Percentiles rank a stretch among this genome's conserved stretches.
phyloP scores from a whole-genome alignment of 1,140 invertebrate genomes.

The Bombus sylvicola region DNA sequence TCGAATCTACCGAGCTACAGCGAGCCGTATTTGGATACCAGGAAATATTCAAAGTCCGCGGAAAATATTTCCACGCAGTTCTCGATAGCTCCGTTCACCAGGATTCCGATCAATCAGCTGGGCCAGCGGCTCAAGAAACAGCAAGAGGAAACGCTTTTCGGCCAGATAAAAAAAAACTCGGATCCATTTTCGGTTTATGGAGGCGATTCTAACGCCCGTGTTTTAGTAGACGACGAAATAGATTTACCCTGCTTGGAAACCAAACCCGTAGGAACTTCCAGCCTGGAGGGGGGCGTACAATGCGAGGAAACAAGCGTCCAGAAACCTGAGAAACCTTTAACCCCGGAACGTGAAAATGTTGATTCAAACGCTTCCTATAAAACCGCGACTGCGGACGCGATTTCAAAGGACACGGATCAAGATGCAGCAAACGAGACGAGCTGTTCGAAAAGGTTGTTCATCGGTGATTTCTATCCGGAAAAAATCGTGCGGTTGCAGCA shows the following conservation, averaged over 20 bases:
- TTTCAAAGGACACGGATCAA: background rate
- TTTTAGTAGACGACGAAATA: slow-evolving; percentile 76
- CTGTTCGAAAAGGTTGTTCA: slow-evolving; percentile 43
- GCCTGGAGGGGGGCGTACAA: slow-evolving; percentile 44
- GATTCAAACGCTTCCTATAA: background rate
- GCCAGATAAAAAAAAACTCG: slow-evolving; percentile 83
- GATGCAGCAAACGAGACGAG: background rate
- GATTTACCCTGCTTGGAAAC: slow-evolving; percentile 80
- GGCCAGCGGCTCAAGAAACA: slow-evolving; percentile 14
- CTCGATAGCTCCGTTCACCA: slow-evolving; percentile 21
- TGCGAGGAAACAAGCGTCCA: slow-evolving; percentile 21
- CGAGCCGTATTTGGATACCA: background rate
- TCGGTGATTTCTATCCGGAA: slow-evolving; percentile 63
- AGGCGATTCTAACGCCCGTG: slow-evolving; percentile 67
- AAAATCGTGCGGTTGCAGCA: slow-evolving; percentile 16
- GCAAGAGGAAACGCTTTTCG: slow-evolving; percentile 65
- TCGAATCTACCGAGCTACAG: slow-evolving; percentile 50
- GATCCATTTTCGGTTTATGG: slow-evolving; percentile 80
- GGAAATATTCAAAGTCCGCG: slow-evolving; percentile 63
- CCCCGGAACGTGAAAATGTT: background rate
- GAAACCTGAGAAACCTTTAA: background rate
- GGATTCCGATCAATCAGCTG: slow-evolving; percentile 13
- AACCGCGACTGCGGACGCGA: too few relatives aligned
- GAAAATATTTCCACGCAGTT: slow-evolving; percentile 49
- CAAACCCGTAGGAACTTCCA: slow-evolving; percentile 74